Evolutionary conservation across 2,888 invertebrate species (phyloP).

Genomic region (Agrotis clavis): DNA sequence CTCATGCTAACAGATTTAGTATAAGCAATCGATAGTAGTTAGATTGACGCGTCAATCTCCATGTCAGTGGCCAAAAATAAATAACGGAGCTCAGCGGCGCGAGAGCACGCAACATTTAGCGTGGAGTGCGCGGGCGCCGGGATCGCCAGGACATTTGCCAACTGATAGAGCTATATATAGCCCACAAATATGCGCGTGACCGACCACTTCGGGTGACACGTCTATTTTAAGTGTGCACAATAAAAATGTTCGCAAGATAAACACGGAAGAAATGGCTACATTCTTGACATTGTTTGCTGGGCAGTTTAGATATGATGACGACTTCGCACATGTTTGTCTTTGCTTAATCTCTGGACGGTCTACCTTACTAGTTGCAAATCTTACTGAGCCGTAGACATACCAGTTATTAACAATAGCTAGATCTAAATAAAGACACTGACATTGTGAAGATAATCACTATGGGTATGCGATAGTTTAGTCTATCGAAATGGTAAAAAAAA

Average conservation of each 20-base stretch:
- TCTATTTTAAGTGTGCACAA: conserved; percentile 82
- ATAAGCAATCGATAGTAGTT: conserved; percentile 64
- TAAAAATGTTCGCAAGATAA: conserved; percentile 76
- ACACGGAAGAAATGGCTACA: conserved; percentile 72
- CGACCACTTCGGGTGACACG: conserved; percentile 79
- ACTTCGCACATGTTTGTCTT: not conserved
- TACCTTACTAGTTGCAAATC: not conserved
- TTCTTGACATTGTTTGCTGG: conserved; percentile 53
- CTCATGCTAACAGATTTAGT: conserved; percentile 64
- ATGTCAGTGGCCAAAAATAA: conserved; percentile 73
- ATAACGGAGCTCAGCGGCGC: conserved; percentile 65
- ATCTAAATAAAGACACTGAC: too few species aligned
- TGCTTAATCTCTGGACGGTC: not conserved
- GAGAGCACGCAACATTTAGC: conserved; percentile 80
- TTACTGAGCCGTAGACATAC: not conserved
- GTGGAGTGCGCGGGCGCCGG: conserved; percentile 70
- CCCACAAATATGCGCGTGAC: conserved; percentile 87
- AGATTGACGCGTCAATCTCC: conserved; percentile 63
- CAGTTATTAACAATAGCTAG: too few species aligned
- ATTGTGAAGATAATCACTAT: too few species aligned
- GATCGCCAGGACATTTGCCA: conserved; percentile 85
- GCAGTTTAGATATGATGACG: conserved; percentile 9
- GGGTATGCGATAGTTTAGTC: too few species aligned
- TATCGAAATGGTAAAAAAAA: not conserved
- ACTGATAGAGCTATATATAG: conserved; percentile 87